Evolutionary conservation across 1,140 invertebrate species (phyloP), one percentile per base, ranked within the genome.

Genomic region (Drosophila nikananu): DNA sequence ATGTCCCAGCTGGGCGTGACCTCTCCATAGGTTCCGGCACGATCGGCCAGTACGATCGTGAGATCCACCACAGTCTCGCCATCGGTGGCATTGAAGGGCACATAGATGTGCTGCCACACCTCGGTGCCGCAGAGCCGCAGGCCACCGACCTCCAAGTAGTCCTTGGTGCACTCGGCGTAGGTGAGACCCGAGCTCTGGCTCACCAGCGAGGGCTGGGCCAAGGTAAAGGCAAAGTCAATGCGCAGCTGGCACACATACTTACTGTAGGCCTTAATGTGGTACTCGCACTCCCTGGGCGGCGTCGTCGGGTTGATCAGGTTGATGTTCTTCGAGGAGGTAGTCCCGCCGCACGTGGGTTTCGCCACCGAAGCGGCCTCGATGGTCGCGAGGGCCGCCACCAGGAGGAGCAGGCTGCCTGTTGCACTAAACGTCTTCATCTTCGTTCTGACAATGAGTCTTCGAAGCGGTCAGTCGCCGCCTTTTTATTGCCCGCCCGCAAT

Each of bases 201-300:
- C 30, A 61, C 44, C 41, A 92, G 19, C 19, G 58, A 35, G 4
- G 91, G 91, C 49, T 86, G 90, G 9, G 79, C 80, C 55, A 93
- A 39, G 0, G 52, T 77, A 74, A 89, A 74, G 37, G 52, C 58
- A 15, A 92, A 92, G 5, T 92, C 83, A 32, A 92, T 86, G 51
- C 91, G 80, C 57, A 93, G 37, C 57, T 92, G 91, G 52, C 91
- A 92, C 7, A 92, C 89, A 30, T 87, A 77, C 27, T 76, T 90
- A 70, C 79, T 92, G 66, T 80, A 81, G 15, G 79, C 58, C 32
- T 79, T 87, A 10, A 92, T 66, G 4, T 78, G 73, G 30, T 92
- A 92, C 6, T 63, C 62, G 60, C 91, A 92, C 23, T 67, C 49
- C n/a, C 77, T 49, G 0, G 91, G 91, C 5, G 87, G 84, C 67